Base-by-base conservation (phyloP, 2,888 invertebrate species). In the Hermodice carunculata region DNA sequence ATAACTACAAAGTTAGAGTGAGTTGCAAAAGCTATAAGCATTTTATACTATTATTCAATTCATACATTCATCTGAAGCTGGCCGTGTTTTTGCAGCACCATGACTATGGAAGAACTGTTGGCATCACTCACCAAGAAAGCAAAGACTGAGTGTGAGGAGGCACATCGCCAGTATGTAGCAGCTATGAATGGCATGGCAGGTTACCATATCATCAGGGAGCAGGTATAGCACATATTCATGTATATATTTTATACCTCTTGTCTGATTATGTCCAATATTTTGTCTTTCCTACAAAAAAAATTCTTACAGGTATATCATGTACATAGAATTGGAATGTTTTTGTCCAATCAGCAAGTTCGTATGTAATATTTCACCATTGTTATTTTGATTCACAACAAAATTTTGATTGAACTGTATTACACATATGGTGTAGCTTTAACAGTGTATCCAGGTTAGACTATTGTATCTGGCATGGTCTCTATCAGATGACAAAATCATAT, bases 101-200 rank as follows among this genome's bases (percentile, higher is more conserved):
- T 86, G 81, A 84, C 82, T 79, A 75, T 89, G 89, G 80, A 88
- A 71, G 91, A 92, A 67, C 85, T 93, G 19, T 81, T 92, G 52
- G 87, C 88, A n/a, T 89, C 90, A 60, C 85, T 93, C 62, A 90
- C 91, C 40, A 87, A 89, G 58, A 91, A 89, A 76, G 90, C 82
- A 89, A 68, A 88, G 87, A 62, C 76, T 75, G 61, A 91, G 90
- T 78, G 90, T 77, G 91, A 92, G 82, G 90, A 90, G 62, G 87
- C 89, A 61, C 87, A 93, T 57, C 87, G 93, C 51, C 85, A 88
- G 19, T 85, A 90, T 71, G 88, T 92, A 19, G 89, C 91, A 0
- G 87, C 90, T n/a, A 84, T 90, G 58, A 93, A 93, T 84, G 93
- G 91, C 22, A 81, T 90, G 63, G 92, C 92, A 19, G 92, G 90